Evolutionary conservation across 2,888 invertebrate genomes (phyloP).

Genomic region (Xestia ashworthii): DNA sequence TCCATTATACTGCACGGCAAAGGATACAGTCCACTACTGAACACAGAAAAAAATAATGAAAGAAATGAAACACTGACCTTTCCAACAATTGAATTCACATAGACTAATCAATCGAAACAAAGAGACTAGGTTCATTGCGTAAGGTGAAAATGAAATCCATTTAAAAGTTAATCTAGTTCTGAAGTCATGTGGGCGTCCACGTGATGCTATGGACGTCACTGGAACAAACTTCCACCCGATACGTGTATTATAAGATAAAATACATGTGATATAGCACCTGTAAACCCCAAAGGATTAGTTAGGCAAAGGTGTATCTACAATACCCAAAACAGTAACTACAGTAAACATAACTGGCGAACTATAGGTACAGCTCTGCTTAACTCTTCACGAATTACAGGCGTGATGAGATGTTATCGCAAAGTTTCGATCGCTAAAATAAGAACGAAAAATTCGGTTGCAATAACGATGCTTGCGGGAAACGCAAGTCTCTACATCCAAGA

Average conservation of each 20-base stretch:
- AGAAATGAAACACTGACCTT: conserved; percentile 7
- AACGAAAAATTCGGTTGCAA: no score
- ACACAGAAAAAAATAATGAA: background rate
- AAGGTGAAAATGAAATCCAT: conserved; percentile 53
- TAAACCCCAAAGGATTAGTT: background rate
- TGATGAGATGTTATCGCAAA: background rate
- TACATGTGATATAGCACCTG: background rate
- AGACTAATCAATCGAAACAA: conserved; percentile 26
- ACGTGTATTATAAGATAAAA: background rate
- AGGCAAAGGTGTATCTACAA: no score
- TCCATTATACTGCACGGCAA: background rate
- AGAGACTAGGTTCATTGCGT: conserved; percentile 18
- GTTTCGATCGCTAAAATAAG: no score
- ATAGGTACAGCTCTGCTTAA: background rate
- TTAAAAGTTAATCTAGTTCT: conserved; percentile 52
- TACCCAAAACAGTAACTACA: no score
- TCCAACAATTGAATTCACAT: background rate
- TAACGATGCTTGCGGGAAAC: no score
- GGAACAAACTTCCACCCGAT: background rate
- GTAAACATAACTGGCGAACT: no score
- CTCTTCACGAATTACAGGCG: background rate
- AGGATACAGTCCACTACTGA: background rate
- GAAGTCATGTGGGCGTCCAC: conserved; percentile 41
- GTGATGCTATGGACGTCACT: conserved; percentile 34
- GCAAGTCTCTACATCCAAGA: no score